Evolutionary conservation across 35 echinoderm and acorn worm genomes (phyloP).

Genomic region (Apostichopus parvimensis): DNA sequence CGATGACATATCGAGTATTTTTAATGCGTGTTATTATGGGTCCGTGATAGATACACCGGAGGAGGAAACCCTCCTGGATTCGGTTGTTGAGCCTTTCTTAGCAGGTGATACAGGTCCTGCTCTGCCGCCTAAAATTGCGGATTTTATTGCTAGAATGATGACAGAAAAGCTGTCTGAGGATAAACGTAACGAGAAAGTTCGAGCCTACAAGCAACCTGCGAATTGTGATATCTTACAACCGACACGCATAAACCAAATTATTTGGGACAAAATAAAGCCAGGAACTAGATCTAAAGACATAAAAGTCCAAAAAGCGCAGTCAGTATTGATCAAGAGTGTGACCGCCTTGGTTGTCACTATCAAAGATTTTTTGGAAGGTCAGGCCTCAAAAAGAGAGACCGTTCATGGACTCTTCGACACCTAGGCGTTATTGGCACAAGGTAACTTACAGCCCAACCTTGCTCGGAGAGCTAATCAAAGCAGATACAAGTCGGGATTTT

Average conservation of each 20-base stretch:
- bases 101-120: constrained; percentile 31
- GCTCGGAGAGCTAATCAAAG: too few relatives aligned
- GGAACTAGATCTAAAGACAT: too few relatives aligned
- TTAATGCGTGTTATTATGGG: constrained; percentile 10
- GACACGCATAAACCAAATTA: too few relatives aligned
- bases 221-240: constrained; percentile 30
- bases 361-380: constrained; percentile 33
- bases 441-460: background rate
- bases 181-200: background rate
- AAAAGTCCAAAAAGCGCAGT: background rate
- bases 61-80: background rate
- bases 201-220: too few relatives aligned
- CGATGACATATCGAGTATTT: constrained; percentile 43
- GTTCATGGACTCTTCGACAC: constrained; percentile 39
- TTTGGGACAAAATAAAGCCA: too few relatives aligned
- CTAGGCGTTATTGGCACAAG: constrained; percentile 44
- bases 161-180: too few relatives aligned
- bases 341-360: constrained; percentile 41
- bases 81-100: background rate
- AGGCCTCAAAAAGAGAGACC: constrained; percentile 29
- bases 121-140: background rate
- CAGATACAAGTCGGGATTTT: too few relatives aligned
- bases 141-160: too few relatives aligned
- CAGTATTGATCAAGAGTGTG: constrained; percentile 37
- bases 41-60: constrained; percentile 2